Base-by-base conservation (phyloP, 2,888 invertebrate genomes). In the Chaetogeoica ovagalla region DNA sequence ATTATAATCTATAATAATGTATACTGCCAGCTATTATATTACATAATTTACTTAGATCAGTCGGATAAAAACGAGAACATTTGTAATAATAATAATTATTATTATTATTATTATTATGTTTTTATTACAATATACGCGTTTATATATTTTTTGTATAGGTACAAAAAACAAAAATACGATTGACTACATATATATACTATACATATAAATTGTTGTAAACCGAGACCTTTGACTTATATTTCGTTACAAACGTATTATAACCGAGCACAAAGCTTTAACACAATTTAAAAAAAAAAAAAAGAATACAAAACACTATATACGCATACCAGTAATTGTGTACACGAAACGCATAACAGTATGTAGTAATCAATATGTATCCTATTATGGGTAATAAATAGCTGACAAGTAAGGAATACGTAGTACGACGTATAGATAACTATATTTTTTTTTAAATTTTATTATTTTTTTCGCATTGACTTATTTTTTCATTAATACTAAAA, bases 191-290 rank as follows among this genome's bases (percentile, higher is more conserved):
- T n/a, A 30, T 30, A 30, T 30, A 30, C 4, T 30, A 30, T 4
- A n/a, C n/a, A n/a, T n/a, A n/a, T n/a, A n/a, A n/a, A 30, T 69
- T 55, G 30, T 55, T 55, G 37, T 37, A 39, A 4, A 19, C 30
- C 13, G 23, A 11, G 30, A 55, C 69, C 69, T 69, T 55, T 55
- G 37, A 3, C 55, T 65, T n/a, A 19, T 39, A 8, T 6, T 39
- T 65, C 30, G n/a, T 65, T 65, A n/a, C 39, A n/a, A 65, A 65
- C 21, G 21, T n/a, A n/a, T 65, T n/a, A 21, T 48, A 48, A 48
- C 2, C 30, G 30, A 30, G 30, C 30, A 13, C 1, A 1, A 13
- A 1, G 3, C 3, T 13, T 11, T 30, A n/a, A n/a, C n/a, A 48
- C 48, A 3, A 48, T 48, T 48, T 13, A 21, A 21, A n/a, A n/a